phyloP scores from a whole-genome alignment of 2,888 invertebrate genomes.

The Drosophila rubida region DNA sequence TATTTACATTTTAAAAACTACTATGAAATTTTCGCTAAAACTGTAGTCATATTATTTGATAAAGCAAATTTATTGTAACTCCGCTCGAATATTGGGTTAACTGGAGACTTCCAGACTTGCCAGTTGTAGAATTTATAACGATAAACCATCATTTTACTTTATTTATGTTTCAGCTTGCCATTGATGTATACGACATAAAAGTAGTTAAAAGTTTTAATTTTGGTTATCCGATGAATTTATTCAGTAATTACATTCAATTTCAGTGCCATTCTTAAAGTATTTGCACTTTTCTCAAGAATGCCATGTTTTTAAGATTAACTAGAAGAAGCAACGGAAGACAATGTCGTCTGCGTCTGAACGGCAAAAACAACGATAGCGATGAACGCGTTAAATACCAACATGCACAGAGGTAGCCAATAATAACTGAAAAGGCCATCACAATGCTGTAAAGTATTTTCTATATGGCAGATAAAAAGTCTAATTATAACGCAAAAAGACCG shows the following conservation, averaged over 20 bases:
- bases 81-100: too few relatives aligned
- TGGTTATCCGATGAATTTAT: conserved; percentile 3
- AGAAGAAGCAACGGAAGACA: conserved; percentile 11
- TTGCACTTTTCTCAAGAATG: conserved; percentile 34
- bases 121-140: too few relatives aligned
- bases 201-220: conserved; percentile 6
- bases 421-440: conserved; percentile 70
- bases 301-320: conserved; percentile 8
- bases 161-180: too few relatives aligned
- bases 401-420: conserved; percentile 76
- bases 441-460: conserved; percentile 75
- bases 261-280: conserved; percentile 19
- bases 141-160: too few relatives aligned
- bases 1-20: too few relatives aligned
- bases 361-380: conserved; percentile 51
- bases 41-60: too few relatives aligned
- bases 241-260: conserved; percentile 29
- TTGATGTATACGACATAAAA: too few relatives aligned
- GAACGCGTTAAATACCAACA: conserved; percentile 71
- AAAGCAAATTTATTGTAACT: too few relatives aligned
- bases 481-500: conserved; percentile 68
- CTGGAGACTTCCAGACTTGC: too few relatives aligned
- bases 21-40: too few relatives aligned
- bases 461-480: conserved; percentile 50
- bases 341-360: conserved; percentile 18